Conservation (phyloP, 2,113 vertebrate species). For the Serinus canaria region DNA sequence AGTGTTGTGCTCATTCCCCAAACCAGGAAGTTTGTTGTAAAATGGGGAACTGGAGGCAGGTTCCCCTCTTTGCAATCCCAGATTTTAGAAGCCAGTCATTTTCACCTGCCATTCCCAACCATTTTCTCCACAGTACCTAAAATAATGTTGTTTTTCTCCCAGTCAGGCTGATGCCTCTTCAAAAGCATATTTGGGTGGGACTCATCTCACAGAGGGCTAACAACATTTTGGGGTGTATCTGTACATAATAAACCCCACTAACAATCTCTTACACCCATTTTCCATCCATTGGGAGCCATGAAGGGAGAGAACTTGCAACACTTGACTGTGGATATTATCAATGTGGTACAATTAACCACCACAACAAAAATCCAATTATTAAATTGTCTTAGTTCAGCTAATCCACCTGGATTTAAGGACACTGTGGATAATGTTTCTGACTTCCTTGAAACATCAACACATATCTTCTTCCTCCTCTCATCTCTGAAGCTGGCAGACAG, state of each 20-base stretch:
- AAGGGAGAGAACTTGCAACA: neutral
- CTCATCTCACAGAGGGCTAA: neutral
- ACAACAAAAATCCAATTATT: neutral
- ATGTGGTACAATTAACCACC: neutral
- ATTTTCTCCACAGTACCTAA: neutral
- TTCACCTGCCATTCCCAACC: neutral
- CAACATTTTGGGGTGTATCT: neutral
- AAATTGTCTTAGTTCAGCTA: neutral
- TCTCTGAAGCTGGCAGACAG: neutral
- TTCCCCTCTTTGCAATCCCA: neutral
- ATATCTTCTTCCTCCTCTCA: neutral
- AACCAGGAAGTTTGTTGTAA: neutral
- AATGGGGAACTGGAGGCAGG: neutral
- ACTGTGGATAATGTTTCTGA: neutral
- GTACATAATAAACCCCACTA: neutral
- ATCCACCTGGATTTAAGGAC: neutral
- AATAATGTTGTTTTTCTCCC: accelerated
- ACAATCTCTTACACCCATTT: neutral
- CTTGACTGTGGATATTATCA: neutral
- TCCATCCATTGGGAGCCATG: neutral
- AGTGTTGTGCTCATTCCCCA: neutral
- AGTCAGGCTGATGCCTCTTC: neutral
- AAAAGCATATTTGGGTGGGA: neutral
- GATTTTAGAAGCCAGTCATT: neutral
- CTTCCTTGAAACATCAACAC: neutral